Evolutionary conservation across 2,113 vertebrate genomes (phyloP).

Genomic region (Brachionichthys hirsutus): DNA sequence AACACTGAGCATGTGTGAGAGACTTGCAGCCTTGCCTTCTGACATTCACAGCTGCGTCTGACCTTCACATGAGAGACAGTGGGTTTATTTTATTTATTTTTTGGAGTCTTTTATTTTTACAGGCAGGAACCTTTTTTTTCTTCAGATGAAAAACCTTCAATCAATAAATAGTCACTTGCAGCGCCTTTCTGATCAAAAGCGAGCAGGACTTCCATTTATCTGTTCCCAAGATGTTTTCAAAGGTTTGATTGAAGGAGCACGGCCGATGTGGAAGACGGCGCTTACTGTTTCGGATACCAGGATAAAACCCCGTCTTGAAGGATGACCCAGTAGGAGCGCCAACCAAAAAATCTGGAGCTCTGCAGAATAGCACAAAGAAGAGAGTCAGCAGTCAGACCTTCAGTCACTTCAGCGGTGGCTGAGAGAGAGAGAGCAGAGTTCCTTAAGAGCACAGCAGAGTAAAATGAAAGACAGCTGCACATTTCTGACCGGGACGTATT

Average conservation of each 20-base stretch:
- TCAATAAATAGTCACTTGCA: slow-evolving; percentile 7
- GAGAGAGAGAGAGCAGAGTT: not conserved
- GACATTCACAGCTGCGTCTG: slow-evolving; percentile 80
- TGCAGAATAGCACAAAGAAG: slow-evolving; percentile 50
- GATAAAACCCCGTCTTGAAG: slow-evolving; percentile 93
- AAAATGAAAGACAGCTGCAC: too few species aligned
- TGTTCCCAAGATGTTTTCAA: not conserved
- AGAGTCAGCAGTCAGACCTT: not conserved
- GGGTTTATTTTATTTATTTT: not conserved
- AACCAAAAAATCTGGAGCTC: slow-evolving; percentile 94
- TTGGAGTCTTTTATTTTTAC: too few species aligned
- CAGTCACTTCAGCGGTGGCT: not conserved
- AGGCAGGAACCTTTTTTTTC: too few species aligned
- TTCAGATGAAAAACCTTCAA: too few species aligned
- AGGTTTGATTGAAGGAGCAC: slow-evolving; percentile 28
- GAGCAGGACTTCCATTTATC: slow-evolving; percentile 4
- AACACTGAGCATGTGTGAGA: slow-evolving; percentile 88
- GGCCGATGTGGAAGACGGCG: slow-evolving; percentile 37
- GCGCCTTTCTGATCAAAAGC: slow-evolving; percentile 20
- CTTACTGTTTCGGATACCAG: slow-evolving; percentile 96
- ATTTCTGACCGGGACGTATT: not conserved
- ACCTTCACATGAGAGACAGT: slow-evolving; percentile 68
- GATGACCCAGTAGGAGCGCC: slow-evolving; percentile 90
- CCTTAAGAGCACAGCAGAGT: too few species aligned
- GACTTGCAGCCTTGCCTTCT: slow-evolving; percentile 91